Conservation (phyloP, 2,888 invertebrate species). For the Zaprionus bogoriensis region DNA sequence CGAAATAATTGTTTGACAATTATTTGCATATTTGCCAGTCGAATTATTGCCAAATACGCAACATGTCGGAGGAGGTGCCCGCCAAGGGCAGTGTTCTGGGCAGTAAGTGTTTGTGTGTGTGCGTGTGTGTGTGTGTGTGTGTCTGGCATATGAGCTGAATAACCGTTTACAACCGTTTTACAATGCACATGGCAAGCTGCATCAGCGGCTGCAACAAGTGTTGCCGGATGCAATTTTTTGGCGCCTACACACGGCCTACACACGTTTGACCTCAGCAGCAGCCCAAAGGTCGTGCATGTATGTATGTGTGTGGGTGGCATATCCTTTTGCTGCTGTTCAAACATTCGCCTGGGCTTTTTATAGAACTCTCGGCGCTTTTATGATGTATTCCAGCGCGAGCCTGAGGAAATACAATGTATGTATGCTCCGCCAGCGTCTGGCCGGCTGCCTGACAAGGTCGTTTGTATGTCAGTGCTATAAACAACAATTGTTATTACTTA, state of each 20-base stretch:
- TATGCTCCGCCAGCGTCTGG: slow-evolving; percentile 27
- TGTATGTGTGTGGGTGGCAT: slow-evolving; percentile 13
- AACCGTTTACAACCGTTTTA: no score
- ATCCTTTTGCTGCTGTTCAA: slow-evolving; percentile 46
- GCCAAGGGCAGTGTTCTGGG: slow-evolving; percentile 85
- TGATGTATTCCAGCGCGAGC: slow-evolving; percentile 5
- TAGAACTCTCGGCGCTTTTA: neutral
- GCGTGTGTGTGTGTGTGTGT: neutral
- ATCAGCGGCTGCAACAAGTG: slow-evolving; percentile 71
- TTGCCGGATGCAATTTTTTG: slow-evolving; percentile 13
- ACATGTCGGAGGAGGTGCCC: slow-evolving; percentile 84
- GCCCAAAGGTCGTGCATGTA: slow-evolving; percentile 52
- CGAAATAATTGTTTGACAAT: slow-evolving; percentile 1
- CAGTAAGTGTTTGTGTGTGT: slow-evolving; percentile 83
- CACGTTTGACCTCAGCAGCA: slow-evolving; percentile 58
- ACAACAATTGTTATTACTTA: slow-evolving; percentile 40
- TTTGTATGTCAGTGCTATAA: slow-evolving; percentile 70
- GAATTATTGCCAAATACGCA: slow-evolving; percentile 5
- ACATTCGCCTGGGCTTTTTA: slow-evolving; percentile 16
- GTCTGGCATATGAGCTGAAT: neutral
- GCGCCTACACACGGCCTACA: neutral
- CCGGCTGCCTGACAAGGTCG: slow-evolving; percentile 56
- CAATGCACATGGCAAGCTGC: slow-evolving; percentile 53
- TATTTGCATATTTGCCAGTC: neutral
- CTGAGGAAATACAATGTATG: slow-evolving; percentile 1